Base-by-base conservation (phyloP, 2,888 invertebrate genomes). In the Leptinotarsa rubiginosa region DNA sequence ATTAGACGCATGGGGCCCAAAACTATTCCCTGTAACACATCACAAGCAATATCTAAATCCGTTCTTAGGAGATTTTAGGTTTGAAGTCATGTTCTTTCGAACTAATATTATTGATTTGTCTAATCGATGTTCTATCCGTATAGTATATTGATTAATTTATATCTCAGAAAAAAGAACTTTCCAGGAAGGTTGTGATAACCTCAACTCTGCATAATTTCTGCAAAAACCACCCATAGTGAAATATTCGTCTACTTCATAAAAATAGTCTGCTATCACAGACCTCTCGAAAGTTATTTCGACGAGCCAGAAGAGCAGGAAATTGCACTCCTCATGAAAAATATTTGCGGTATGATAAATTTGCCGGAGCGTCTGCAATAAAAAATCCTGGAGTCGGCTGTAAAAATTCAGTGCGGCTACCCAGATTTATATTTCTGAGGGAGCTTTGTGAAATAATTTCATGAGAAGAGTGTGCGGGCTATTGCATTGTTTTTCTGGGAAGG, bases 281-380 rank as follows among this genome's bases (percentile, higher is more conserved):
- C 62, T 41, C 62, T 62, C 10, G 62, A 62, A 25, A 25, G 31
- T 31, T 62, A 31, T 25, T 56, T 62, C 62, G 18, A 62, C 31
- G n/a, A 41, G 31, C 62, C 16, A n/a, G 41, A 41, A 31, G 62
- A 62, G 41, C 15, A 62, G 62, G 62, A 62, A 31, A 62, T 62
- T 62, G 31, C 62, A n/a, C 62, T 62, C 12, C 62, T 41, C 41
- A 62, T 62, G 62, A 62, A 62, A 62, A 62, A 62, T 62, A 62
- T 62, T 62, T 62, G 62, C 41, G 62, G 62, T 62, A n/a, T 62
- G 62, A 62, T 62, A 62, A 62, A 62, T 62, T 41, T 62, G 5
- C 62, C 7, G 62, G 31, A 41, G 62, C 41, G 25, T 16, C 31
- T 31, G 31, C 31, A 62, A 62, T 62, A 41, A 62, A 62, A 62